Evolutionary conservation across 2,888 invertebrate species (phyloP).

Genomic region (Drosophila leonis): DNA sequence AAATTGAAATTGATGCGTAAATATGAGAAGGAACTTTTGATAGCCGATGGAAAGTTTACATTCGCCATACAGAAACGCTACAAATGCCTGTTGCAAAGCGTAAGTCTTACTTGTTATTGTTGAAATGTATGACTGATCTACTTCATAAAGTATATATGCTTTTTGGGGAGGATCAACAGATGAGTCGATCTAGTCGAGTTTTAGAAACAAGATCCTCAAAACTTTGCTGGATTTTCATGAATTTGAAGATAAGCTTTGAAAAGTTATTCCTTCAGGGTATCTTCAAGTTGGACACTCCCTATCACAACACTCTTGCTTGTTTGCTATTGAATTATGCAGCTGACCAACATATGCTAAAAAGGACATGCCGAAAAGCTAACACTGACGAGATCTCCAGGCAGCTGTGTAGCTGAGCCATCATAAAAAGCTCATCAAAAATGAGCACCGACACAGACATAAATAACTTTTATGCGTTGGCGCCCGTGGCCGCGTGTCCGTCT

Average conservation of each 20-base stretch:
- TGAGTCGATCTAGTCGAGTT: not conserved
- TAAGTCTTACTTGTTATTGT: slow-evolving; percentile 62
- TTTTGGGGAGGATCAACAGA: no score
- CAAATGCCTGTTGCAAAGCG: slow-evolving; percentile 82
- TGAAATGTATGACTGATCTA: no score
- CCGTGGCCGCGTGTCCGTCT: slow-evolving; percentile 8
- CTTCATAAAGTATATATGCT: no score
- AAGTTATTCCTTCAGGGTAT: not conserved
- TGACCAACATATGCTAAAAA: slow-evolving; percentile 61
- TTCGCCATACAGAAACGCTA: slow-evolving; percentile 79
- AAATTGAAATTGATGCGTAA: slow-evolving; percentile 69
- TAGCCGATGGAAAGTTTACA: slow-evolving; percentile 75
- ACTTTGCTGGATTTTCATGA: no score
- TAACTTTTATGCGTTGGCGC: slow-evolving; percentile 69
- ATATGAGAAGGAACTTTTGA: slow-evolving; percentile 63
- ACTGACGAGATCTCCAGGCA: slow-evolving; percentile 31
- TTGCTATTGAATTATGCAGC: slow-evolving; percentile 62
- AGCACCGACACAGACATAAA: slow-evolving; percentile 69
- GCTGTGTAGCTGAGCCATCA: slow-evolving; percentile 37
- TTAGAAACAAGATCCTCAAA: no score
- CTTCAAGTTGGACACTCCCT: not conserved
- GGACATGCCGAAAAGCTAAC: slow-evolving; percentile 20
- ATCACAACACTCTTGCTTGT: not conserved
- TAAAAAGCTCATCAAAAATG: slow-evolving; percentile 77
- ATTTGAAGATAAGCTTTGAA: not conserved